Conservation (phyloP, 1,140 invertebrate genomes). For the Elymnias hypermnestra region DNA sequence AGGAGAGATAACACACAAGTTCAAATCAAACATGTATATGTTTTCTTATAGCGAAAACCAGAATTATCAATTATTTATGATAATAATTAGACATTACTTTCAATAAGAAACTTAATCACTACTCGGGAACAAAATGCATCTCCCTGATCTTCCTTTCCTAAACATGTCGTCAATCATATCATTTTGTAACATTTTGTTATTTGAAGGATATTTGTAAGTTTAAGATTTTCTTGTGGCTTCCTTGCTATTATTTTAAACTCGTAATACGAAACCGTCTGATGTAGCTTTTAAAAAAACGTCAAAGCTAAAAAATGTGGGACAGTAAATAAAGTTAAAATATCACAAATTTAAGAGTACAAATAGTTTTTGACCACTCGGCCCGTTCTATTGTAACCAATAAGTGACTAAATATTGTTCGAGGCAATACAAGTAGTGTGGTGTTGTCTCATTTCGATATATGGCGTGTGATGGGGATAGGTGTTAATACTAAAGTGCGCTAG, state of each 20-base stretch:
- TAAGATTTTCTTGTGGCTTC: no score
- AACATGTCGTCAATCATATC: no score
- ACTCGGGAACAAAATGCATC: no score
- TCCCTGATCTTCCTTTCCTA: no score
- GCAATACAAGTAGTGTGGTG: conserved; percentile 20
- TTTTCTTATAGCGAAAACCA: no score
- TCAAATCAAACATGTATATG: no score
- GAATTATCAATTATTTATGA: no score
- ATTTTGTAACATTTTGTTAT: no score
- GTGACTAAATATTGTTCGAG: conserved; percentile 57
- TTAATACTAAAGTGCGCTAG: conserved; percentile 29
- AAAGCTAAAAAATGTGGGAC: conserved; percentile 21
- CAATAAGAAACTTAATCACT: no score
- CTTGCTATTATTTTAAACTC: not conserved
- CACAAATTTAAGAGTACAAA: conserved; percentile 33
- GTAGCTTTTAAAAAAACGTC: conserved; percentile 18
- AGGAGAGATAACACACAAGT: no score
- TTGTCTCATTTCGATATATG: conserved; percentile 26
- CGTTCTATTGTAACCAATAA: conserved; percentile 54
- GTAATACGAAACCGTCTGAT: conserved; percentile 9
- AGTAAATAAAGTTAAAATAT: conserved; percentile 37
- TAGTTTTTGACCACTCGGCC: conserved; percentile 31
- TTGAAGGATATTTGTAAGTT: no score
- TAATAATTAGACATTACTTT: no score
- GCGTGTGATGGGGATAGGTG: conserved; percentile 26